These are phyloP conservation scores for Saguinus midas DNA, from an alignment of 2,113 vertebrate species.

Conservation along the genomic window DNA sequence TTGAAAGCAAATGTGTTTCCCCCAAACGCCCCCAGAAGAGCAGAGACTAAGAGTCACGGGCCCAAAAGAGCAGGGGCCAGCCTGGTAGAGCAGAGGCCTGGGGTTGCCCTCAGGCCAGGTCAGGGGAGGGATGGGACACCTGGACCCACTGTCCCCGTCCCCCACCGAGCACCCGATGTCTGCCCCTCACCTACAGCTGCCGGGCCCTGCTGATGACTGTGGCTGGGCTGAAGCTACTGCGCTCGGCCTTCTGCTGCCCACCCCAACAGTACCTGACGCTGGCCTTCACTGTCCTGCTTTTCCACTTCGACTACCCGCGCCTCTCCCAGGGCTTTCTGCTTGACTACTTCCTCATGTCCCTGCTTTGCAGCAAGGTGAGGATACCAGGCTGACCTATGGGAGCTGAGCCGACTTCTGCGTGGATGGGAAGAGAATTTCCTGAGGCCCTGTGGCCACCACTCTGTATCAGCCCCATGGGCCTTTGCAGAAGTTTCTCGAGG, in stretches of 20 bases:
- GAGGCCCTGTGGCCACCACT: not conserved
- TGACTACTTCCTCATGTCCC: conserved; percentile 94
- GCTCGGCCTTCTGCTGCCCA: conserved; percentile 90
- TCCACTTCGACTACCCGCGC: conserved; percentile 92
- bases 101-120: not conserved
- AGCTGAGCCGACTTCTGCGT: not conserved
- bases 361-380: conserved; percentile 93
- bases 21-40: no score
- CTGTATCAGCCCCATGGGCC: not conserved
- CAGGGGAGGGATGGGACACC: not conserved
- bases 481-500: not conserved
- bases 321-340: conserved; percentile 93
- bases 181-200: conserved; percentile 78
- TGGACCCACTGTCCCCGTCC: not conserved
- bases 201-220: conserved; percentile 91
- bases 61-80: not conserved
- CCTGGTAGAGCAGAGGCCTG: not conserved
- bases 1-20: not conserved
- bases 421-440: accelerated
- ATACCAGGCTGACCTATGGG: accelerated
- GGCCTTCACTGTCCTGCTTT: conserved; percentile 94
- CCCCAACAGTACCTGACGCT: conserved; percentile 92
- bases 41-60: not conserved
- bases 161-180: not conserved
- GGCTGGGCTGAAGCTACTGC: conserved; percentile 93